phyloP scores from a whole-genome alignment of 2,888 invertebrate genomes.

The Ochropleura leucogaster region DNA sequence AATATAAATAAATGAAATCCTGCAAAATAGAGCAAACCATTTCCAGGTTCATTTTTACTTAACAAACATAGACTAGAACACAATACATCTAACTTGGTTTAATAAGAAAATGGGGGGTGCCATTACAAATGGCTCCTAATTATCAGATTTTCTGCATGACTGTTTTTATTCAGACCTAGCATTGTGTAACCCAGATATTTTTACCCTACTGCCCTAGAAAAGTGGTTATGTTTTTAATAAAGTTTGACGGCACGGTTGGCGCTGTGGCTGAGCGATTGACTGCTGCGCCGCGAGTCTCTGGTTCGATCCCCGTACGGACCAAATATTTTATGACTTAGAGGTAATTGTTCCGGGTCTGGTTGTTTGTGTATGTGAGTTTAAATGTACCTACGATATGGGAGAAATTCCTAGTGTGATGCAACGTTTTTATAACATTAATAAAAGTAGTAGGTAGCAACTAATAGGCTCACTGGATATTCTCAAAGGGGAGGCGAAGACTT shows the following conservation, averaged over 20 bases:
- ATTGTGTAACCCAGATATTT: not conserved
- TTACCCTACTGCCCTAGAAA: not conserved
- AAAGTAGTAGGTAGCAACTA: conserved; percentile 7
- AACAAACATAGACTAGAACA: too few relatives aligned
- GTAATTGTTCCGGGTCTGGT: too few relatives aligned
- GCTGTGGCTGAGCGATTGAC: too few relatives aligned
- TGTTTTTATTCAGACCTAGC: conserved; percentile 1
- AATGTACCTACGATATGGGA: too few relatives aligned
- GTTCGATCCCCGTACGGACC: too few relatives aligned
- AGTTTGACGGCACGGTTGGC: too few relatives aligned
- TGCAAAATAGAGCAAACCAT: not conserved
- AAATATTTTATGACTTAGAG: too few relatives aligned
- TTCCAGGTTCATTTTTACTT: not conserved
- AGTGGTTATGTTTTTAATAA: not conserved
- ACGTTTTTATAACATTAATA: too few relatives aligned
- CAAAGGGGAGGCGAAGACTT: not conserved
- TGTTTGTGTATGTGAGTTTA: too few relatives aligned
- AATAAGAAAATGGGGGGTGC: not conserved
- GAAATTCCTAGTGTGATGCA: too few relatives aligned
- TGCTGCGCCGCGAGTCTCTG: too few relatives aligned
- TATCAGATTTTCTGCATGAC: not conserved
- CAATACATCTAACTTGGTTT: not conserved
- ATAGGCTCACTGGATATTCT: conserved; percentile 3
- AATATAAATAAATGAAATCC: not conserved
- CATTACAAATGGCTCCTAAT: not conserved